phyloP scores from a whole-genome alignment of 2,113 vertebrate species.

The Sander vitreus region DNA sequence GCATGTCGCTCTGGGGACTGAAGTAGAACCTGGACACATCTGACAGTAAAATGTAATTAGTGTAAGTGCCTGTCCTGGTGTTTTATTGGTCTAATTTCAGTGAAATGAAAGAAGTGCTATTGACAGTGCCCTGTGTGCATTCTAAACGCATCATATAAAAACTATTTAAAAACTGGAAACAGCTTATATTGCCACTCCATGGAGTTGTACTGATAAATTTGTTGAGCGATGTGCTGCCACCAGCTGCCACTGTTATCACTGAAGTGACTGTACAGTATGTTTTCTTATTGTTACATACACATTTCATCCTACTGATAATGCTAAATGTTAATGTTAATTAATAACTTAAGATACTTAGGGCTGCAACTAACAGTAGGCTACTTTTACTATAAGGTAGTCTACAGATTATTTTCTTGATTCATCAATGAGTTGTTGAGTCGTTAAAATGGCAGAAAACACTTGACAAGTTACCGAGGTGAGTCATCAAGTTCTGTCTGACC shows the following conservation, averaged over 20 bases:
- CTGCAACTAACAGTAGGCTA: not conserved
- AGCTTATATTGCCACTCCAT: conserved; percentile 2
- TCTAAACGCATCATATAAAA: conserved; percentile 52
- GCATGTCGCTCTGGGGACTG: conserved; percentile 38
- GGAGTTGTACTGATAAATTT: conserved; percentile 16
- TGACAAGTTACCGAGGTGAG: too few relatives aligned
- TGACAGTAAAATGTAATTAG: conserved; percentile 75
- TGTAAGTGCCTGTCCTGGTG: conserved; percentile 62
- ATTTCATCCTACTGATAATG: not conserved
- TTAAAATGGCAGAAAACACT: not conserved
- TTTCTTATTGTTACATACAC: conserved; percentile 4
- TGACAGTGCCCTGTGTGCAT: conserved; percentile 51
- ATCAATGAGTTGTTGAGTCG: too few relatives aligned
- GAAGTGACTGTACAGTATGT: not conserved
- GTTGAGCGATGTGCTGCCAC: conserved; percentile 6
- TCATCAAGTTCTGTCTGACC: too few relatives aligned
- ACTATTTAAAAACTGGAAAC: conserved; percentile 44
- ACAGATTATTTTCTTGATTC: not conserved
- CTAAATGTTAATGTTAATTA: not conserved
- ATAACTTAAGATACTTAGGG: not conserved
- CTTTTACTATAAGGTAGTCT: not conserved
- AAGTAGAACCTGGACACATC: conserved; percentile 55
- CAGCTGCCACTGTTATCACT: conserved; percentile 8
- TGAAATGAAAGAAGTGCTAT: conserved; percentile 56
- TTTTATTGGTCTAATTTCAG: conserved; percentile 70